Conservation (phyloP, 1,140 invertebrate species). For the Lerema accius region DNA sequence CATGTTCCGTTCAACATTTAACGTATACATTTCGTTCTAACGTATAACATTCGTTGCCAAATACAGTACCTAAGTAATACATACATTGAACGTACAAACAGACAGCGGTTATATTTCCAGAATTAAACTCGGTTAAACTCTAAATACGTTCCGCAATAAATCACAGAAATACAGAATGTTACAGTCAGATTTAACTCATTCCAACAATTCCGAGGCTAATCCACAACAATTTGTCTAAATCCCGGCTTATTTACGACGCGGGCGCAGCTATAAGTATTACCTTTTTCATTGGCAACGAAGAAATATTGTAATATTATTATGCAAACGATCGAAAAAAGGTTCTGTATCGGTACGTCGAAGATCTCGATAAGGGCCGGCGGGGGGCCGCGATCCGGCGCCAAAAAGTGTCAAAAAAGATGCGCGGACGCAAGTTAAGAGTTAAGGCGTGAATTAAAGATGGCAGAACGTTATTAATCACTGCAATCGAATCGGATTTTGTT, state of each 20-base stretch:
- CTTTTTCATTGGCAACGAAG: conserved; percentile 36
- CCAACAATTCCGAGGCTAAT: conserved; percentile 14
- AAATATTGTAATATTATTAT: conserved; percentile 49
- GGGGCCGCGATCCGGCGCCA: conserved; percentile 45
- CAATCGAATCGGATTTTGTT: conserved; percentile 35
- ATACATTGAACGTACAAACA: neutral
- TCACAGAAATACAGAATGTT: conserved; percentile 26
- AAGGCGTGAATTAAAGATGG: conserved; percentile 43
- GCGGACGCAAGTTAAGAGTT: conserved; percentile 16
- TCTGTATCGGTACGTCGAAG: conserved; percentile 37
- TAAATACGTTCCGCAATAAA: conserved; percentile 13
- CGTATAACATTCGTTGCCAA: neutral
- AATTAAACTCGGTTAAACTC: conserved; percentile 16
- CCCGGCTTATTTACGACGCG: conserved; percentile 39
- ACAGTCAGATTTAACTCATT: conserved; percentile 21
- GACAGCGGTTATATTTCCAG: conserved; percentile 3
- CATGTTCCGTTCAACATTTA: conserved; percentile 18
- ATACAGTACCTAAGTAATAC: no score
- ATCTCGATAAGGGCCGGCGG: conserved; percentile 46
- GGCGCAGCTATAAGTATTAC: conserved; percentile 13
- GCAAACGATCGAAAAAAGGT: conserved; percentile 43
- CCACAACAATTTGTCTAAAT: conserved; percentile 21
- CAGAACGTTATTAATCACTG: conserved; percentile 46
- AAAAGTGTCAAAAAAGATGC: conserved; percentile 56
- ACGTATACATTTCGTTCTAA: neutral